Evolutionary conservation across 2,113 vertebrate genomes (phyloP).

Genomic region (Pyrgilauda ruficollis): DNA sequence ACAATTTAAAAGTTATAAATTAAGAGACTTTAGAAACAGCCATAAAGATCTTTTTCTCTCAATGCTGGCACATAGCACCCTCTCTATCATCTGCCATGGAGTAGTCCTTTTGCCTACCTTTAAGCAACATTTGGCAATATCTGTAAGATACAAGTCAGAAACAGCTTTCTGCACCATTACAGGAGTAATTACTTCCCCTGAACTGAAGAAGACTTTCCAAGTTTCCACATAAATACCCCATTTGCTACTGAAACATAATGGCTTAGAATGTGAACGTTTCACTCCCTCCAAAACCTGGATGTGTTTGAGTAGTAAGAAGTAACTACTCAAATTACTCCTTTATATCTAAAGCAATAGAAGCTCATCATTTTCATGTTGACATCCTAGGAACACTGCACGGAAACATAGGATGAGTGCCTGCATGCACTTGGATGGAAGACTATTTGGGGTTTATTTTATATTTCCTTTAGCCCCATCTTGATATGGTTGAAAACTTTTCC

Average conservation of each 20-base stretch:
- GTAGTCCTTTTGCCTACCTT: background rate
- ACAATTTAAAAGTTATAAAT: background rate
- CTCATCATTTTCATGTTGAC: background rate
- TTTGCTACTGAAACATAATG: background rate
- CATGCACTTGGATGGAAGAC: background rate
- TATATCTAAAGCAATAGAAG: background rate
- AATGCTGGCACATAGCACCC: background rate
- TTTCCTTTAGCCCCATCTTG: background rate
- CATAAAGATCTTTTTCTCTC: background rate
- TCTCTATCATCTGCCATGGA: background rate
- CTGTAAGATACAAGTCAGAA: background rate
- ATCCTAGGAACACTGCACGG: background rate
- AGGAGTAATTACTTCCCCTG: background rate
- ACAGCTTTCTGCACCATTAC: background rate
- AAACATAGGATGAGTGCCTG: background rate
- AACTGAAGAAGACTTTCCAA: background rate
- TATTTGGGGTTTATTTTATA: fast-evolving
- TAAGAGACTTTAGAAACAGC: background rate
- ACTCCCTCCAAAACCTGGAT: background rate
- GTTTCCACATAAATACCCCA: background rate
- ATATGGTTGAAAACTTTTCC: background rate
- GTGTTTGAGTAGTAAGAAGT: background rate
- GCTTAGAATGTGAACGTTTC: background rate
- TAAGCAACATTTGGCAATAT: background rate
- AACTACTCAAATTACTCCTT: background rate